Base-by-base conservation (phyloP, 2,797 vertebrate species). In the Brachymystax lenok region DNA sequence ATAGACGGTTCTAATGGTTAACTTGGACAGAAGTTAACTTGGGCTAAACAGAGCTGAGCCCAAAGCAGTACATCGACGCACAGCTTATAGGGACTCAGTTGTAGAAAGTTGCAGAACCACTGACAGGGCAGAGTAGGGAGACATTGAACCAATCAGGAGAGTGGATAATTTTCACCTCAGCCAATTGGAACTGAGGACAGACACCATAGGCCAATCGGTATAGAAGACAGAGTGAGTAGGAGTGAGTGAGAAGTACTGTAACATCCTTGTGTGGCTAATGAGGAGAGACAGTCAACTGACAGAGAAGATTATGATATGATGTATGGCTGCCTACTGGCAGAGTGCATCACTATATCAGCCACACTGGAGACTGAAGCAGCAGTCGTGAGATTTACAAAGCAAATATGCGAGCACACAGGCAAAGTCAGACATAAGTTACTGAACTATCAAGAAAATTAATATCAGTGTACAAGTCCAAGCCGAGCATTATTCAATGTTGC, bases 301-400 rank as follows among this genome's bases (percentile, higher is more conserved):
- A 83, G 85, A 77, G 70, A 80, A 78, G 82, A 83, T 89, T 80
- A 83, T 82, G 78, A 85, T 84, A 82, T 83, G 82, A 90, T 80
- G 88, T 81, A 84, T 84, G 79, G 73, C 70, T 14, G 17, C 71
- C 72, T 79, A 85, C 74, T 27, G 17, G 74, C 79, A 77, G 73
- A 81, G 77, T 80, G 51, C 66, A 73, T 74, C 79, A 79, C 8
- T 12, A 83, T 76, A 88, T 83, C 66, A 76, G 40, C 70, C 46
- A 71, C 10, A 16, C 61, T 56, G 76, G 68, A 77, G 80, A 84
- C 86, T 83, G 80, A 82, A 80, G 46, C 63, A 82, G 73, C 79
- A 71, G 84, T 28, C n/a, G n/a, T 63, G 40, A 40, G 69, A 78
- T 88, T 79, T 81, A 30, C 81, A 82, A 83, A 67, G 79, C 69